Percentiles rank a stretch among this genome's conserved stretches.
phyloP scores from a whole-genome alignment of 2,113 vertebrate species.

The Esox niger region DNA sequence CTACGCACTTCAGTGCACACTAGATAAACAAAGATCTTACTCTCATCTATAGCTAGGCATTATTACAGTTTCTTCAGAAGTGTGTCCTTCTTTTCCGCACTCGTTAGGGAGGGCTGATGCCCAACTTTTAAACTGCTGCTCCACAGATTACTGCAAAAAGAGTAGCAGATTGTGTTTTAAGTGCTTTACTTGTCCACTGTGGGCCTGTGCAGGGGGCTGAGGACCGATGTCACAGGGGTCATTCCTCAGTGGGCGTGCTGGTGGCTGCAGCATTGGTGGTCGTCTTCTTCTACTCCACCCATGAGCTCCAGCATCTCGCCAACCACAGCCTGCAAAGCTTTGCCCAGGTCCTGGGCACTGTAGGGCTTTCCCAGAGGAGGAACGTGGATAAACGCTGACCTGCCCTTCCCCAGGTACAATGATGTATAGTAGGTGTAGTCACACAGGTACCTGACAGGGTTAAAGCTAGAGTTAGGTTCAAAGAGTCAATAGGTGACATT shows the following conservation, averaged over 20 bases:
- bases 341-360: conserved; percentile 80
- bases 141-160: too few relatives aligned
- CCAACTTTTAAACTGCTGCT: too few relatives aligned
- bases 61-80: too few relatives aligned
- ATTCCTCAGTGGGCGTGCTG: conserved; percentile 50
- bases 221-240: not conserved
- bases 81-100: not conserved
- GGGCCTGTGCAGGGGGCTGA: too few relatives aligned
- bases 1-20: not conserved
- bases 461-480: not conserved
- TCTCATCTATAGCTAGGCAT: too few relatives aligned
- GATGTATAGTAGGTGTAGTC: conserved; percentile 95
- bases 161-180: too few relatives aligned
- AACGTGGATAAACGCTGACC: conserved; percentile 86
- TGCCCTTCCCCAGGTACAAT: conserved; percentile 80
- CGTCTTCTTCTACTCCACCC: conserved; percentile 59
- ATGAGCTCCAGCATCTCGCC: conserved; percentile 81
- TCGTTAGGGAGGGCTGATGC: too few relatives aligned
- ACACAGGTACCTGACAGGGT: conserved; percentile 84
- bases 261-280: conserved; percentile 58
- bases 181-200: too few relatives aligned
- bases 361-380: conserved; percentile 88
- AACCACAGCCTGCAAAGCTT: conserved; percentile 80
- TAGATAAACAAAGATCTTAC: not conserved
- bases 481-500: not conserved